Base-by-base conservation (phyloP, 2,797 vertebrate genomes). In the Sebastes jordani region DNA sequence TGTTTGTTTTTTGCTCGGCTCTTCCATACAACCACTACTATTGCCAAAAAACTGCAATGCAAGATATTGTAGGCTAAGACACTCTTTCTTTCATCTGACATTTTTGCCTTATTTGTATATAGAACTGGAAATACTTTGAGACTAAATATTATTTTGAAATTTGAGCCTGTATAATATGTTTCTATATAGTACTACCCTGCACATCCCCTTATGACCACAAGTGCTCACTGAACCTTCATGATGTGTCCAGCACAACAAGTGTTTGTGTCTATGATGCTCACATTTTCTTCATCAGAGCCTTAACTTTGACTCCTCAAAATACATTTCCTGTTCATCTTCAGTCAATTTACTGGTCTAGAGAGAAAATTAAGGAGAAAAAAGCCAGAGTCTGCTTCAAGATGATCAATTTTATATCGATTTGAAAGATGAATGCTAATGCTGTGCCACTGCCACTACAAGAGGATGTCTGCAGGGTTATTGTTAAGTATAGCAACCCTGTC, bases 391-490 rank as follows among this genome's bases (percentile, higher is more conserved):
- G 13, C 25, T 71, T 60, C 16, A 61, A n/a, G 16, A 27, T 29
- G 22, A 25, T 25, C 18, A 32, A 38, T 58, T 55, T 29, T 4
- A 34, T 2, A 7, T 54, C 36, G 20, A 65, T 70, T 60, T 49
- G 10, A 54, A 67, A 36, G 54, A 11, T 58, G 22, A 59, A 58
- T 55, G 16, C 20, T 27, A 54, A 58, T 38, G n/a, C 46, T 32
- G 25, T 63, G 54, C 6, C 32, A 23, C 38, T 73, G 60, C 23
- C 2, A 38, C 23, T 76, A 29, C 32, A 11, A 61, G 54, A 54
- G 1, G 18, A 67, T 46, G 56, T 82, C 73, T 8, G 18, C 46
- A 73, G 63, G 65, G 54, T 73, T 79, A 16, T 65, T 73, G 46
- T 49, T 20, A 42, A 56, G 30, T 25, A 36, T 8, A 61, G 52